Evolutionary conservation across 2,797 vertebrate genomes (phyloP), one percentile per base, ranked within the genome.

Genomic region (Lepilemur septentrionalis): DNA sequence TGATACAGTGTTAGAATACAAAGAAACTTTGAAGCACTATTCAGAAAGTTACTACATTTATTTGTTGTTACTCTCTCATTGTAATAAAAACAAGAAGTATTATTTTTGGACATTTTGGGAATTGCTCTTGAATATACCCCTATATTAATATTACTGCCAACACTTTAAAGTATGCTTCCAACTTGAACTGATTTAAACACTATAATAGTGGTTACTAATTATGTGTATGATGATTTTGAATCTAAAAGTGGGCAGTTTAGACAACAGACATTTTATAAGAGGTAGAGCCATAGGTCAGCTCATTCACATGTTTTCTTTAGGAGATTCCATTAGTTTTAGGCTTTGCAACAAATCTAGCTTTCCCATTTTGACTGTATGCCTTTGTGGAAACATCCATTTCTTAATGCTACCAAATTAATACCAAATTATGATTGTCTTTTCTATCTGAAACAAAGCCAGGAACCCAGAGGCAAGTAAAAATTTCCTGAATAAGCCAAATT

Each of bases 361-460:
- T 55, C 25, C 30, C 52, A 48, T 79, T 78, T 85, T 95, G 15
- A 80, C 38, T 61, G 5, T 83, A 28, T 76, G 43, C 17, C 0
- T 93, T 95, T 32, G 52, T 69, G 52, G 63, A 94, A 76, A 6
- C 7, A 30, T 70, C 22, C 3, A 7, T 55, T 93, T 85, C 50
- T 81, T 93, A 23, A 73, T 14, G 84, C 48, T 91, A 63, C n/a
- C 41, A 93, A 88, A 57, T 67, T 43, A 89, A 83, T 79, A 88
- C 22, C 52, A 80, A 38, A 41, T 89, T 93, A 57, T 78, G 8
- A 78, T 8, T 79, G 0, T 88, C 35, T 94, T 93, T 65, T 87
- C 30, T 96, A 32, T 91, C n/a, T 92, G 50, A 55, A 94, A 89
- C 69, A 87, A 91, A 89, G 55, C 28, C 5, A 61, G 55, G 63